phyloP scores from a whole-genome alignment of 1,140 invertebrate genomes.

The Bombus soroeensis region DNA sequence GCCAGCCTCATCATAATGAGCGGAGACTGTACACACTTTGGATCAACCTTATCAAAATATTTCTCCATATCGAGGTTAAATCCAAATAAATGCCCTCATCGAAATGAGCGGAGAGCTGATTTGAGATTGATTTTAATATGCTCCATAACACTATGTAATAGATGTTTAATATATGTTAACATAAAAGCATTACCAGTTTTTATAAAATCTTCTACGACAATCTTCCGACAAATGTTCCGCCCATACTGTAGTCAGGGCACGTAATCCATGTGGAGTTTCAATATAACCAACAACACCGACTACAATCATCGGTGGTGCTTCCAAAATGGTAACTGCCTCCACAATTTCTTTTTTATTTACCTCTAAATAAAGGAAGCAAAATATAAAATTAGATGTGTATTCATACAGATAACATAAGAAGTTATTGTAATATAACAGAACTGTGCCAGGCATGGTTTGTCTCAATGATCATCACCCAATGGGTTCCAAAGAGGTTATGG shows the following conservation, averaged over 20 bases:
- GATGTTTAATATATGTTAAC: neutral
- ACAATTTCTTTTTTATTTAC: conserved; percentile 99
- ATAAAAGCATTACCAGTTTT: conserved; percentile 94
- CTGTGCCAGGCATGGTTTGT: conserved; percentile 89
- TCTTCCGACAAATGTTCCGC: conserved; percentile 99
- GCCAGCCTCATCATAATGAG: conserved; percentile 74
- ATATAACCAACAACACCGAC: conserved; percentile 99
- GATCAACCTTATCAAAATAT: conserved; percentile 53
- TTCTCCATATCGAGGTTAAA: conserved; percentile 52
- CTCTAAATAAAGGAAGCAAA: conserved; percentile 85
- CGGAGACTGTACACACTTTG: conserved; percentile 72
- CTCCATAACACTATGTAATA: neutral
- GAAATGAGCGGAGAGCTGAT: conserved; percentile 76
- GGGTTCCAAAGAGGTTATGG: conserved; percentile 87
- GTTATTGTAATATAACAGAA: conserved; percentile 12
- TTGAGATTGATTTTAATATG: conserved; percentile 43
- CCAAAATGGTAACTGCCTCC: conserved; percentile 98
- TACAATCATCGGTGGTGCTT: conserved; percentile 98
- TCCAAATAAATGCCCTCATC: conserved; percentile 74
- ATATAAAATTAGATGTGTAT: neutral
- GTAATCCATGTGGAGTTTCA: conserved; percentile 97
- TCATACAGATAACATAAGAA: neutral
- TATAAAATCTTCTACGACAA: conserved; percentile 99
- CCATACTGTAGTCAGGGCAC: conserved; percentile 97
- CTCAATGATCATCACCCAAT: conserved; percentile 86